phyloP scores from a whole-genome alignment of 2,797 vertebrate genomes.

The Phoeniculus purpureus region DNA sequence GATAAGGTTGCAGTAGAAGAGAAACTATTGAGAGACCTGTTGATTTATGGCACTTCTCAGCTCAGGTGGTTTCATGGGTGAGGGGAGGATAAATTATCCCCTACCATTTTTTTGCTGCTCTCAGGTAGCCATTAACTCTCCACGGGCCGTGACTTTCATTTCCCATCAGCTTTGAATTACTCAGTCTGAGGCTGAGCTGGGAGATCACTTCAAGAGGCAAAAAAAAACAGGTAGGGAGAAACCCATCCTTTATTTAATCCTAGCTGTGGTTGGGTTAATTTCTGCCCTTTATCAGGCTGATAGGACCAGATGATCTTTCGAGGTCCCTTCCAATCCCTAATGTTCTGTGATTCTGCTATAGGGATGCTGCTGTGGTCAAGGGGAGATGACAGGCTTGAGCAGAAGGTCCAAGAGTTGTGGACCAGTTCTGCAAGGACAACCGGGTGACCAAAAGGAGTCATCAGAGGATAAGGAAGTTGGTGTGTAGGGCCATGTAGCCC shows the following conservation, averaged over 20 bases:
- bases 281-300: conserved; percentile 44
- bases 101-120: conserved; percentile 36
- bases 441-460: neutral
- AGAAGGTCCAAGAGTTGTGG: neutral
- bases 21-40: conserved; percentile 53
- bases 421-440: neutral
- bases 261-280: conserved; percentile 56
- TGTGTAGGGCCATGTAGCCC: neutral
- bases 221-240: conserved; percentile 5
- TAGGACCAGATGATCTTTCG: neutral
- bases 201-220: conserved; percentile 70
- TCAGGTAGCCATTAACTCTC: conserved; percentile 68
- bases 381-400: neutral
- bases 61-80: conserved; percentile 62
- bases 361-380: neutral
- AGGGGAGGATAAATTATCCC: conserved; percentile 66
- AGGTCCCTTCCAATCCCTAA: too few species aligned
- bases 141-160: conserved; percentile 66
- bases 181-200: conserved; percentile 64
- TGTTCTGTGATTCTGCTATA: too few species aligned
- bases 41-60: conserved; percentile 71
- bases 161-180: conserved; percentile 74
- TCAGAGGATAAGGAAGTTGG: neutral
- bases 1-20: conserved; percentile 57
- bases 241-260: conserved; percentile 45